phyloP scores from a whole-genome alignment of 2,113 vertebrate species.

The Nycticorax nycticorax region DNA sequence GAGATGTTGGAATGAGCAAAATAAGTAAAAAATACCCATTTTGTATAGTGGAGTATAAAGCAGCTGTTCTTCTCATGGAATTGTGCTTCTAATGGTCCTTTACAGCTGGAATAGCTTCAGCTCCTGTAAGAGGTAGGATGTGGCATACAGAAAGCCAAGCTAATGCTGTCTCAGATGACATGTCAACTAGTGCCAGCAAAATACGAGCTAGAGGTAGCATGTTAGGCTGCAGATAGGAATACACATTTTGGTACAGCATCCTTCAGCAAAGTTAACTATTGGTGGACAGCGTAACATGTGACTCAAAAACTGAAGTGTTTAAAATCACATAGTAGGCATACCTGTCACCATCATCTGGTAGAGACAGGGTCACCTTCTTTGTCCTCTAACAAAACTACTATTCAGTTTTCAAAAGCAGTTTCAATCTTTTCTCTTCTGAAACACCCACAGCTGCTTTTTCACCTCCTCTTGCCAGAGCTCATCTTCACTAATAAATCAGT shows the following conservation, averaged over 20 bases:
- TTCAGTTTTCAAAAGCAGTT: neutral
- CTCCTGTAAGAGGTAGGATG: neutral
- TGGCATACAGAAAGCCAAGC: neutral
- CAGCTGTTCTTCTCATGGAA: neutral
- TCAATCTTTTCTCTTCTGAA: neutral
- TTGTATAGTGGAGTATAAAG: neutral
- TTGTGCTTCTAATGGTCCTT: neutral
- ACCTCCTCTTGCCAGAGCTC: neutral
- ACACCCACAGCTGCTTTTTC: neutral
- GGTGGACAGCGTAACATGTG: neutral
- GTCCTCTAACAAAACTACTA: neutral
- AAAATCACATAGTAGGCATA: neutral
- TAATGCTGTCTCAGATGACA: neutral
- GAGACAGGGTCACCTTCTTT: neutral
- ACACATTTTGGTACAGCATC: neutral
- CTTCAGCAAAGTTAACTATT: neutral
- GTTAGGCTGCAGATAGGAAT: neutral
- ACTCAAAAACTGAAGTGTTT: neutral
- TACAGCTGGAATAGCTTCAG: neutral
- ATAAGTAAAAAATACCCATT: neutral
- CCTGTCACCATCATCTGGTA: neutral
- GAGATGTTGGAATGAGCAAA: neutral
- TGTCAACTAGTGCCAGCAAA: neutral
- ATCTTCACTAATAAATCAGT: neutral
- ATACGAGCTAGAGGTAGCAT: neutral